phyloP scores from a whole-genome alignment of 2,797 vertebrate species.

The Semotilus atromaculatus region DNA sequence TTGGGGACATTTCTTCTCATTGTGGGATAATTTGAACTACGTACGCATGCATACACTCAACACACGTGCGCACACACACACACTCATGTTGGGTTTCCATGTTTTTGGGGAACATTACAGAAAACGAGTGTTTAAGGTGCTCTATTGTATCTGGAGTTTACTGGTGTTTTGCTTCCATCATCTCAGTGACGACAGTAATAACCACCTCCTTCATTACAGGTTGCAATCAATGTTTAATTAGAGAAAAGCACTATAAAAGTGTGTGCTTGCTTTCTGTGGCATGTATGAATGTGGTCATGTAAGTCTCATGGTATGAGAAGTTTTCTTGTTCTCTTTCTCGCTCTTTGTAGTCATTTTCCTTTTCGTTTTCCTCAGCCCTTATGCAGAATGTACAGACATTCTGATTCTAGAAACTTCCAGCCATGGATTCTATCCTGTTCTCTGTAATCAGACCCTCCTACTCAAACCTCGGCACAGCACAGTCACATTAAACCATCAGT shows the following conservation, averaged over 20 bases:
- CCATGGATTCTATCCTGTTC: not conserved
- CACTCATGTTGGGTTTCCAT: too few species aligned
- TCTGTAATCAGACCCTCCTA: conserved; percentile 9
- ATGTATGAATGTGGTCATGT: not conserved
- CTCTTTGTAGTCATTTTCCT: not conserved
- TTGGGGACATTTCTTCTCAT: not conserved
- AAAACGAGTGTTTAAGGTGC: not conserved
- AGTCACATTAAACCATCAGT: not conserved
- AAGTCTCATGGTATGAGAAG: not conserved
- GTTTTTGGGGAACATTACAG: too few species aligned
- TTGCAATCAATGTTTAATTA: conserved; percentile 34
- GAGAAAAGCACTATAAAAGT: not conserved
- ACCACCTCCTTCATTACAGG: conserved; percentile 17
- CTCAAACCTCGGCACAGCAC: not conserved
- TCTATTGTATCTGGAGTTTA: conserved; percentile 12
- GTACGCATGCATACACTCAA: too few species aligned
- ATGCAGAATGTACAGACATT: not conserved
- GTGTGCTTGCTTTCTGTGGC: not conserved
- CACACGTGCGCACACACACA: not conserved
- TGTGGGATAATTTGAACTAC: not conserved
- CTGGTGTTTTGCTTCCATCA: conserved; percentile 22
- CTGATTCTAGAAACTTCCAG: not conserved
- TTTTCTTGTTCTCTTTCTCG: not conserved
- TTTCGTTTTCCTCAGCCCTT: not conserved
- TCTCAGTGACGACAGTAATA: conserved; percentile 21